phyloP scores from a whole-genome alignment of 1,140 invertebrate genomes.

The Galleria mellonella region DNA sequence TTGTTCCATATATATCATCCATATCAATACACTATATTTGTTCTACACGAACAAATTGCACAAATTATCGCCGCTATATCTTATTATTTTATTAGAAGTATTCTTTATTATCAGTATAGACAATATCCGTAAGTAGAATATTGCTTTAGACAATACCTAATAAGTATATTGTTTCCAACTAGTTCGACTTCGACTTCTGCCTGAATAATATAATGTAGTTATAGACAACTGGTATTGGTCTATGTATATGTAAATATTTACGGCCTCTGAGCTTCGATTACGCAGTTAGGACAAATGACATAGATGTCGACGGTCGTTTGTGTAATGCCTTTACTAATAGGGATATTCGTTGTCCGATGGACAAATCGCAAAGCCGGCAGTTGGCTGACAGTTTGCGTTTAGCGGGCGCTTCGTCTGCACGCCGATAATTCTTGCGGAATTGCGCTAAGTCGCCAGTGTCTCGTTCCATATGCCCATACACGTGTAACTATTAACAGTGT shows the following conservation, averaged over 20 bases:
- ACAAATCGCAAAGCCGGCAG: constrained; percentile 17
- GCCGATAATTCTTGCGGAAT: constrained; percentile 7
- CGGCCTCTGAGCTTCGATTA: constrained; percentile 22
- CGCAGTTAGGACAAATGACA: constrained; percentile 30
- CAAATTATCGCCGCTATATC: too few relatives aligned
- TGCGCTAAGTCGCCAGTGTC: constrained; percentile 1
- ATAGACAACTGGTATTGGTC: not conserved
- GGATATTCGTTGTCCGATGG: constrained; percentile 38
- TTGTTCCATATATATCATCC: too few relatives aligned
- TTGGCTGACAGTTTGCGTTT: constrained; percentile 38
- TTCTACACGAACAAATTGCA: too few relatives aligned
- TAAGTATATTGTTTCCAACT: too few relatives aligned
- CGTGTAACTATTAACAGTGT: constrained; percentile 6
- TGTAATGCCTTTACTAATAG: constrained; percentile 44
- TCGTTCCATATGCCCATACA: not conserved
- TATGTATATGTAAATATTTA: constrained; percentile 13
- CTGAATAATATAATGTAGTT: too few relatives aligned
- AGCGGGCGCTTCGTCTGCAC: constrained; percentile 36
- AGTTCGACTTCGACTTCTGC: too few relatives aligned
- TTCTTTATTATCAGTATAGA: too few relatives aligned
- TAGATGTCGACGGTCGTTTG: constrained; percentile 24
- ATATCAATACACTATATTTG: too few relatives aligned
- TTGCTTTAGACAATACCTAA: too few relatives aligned
- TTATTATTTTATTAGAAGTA: too few relatives aligned
- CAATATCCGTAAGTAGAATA: too few relatives aligned